Evolutionary conservation across 2,113 vertebrate species (phyloP).

Genomic region (Caranx melampygus): DNA sequence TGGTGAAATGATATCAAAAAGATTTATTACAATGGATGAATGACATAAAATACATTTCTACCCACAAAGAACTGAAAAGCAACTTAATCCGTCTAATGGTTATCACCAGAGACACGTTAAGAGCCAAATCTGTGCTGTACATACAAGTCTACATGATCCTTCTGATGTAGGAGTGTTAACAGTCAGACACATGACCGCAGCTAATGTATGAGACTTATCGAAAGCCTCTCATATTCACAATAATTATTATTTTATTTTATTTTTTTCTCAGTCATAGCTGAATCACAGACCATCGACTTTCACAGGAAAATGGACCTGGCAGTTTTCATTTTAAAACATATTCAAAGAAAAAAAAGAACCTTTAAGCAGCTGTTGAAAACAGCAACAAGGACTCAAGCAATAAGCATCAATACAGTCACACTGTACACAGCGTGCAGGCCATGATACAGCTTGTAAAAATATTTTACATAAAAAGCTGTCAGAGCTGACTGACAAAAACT

Average conservation of each 20-base stretch:
- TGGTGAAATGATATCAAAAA: conserved; percentile 6
- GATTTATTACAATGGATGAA: conserved; percentile 49
- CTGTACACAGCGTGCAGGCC: not conserved
- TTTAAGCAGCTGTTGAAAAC: conserved; percentile 3
- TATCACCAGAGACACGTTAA: conserved; percentile 4
- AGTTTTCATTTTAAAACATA: not conserved
- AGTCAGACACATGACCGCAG: conserved; percentile 12
- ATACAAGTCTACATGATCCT: not conserved
- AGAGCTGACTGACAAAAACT: not conserved
- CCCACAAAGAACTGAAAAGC: conserved; percentile 11
- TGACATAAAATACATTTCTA: conserved; percentile 6
- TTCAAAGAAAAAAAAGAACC: not conserved
- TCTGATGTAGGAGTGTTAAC: conserved; percentile 34
- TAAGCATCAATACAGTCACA: not conserved
- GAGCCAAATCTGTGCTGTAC: not conserved
- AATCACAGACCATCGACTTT: not conserved
- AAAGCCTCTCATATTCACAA: conserved; percentile 3
- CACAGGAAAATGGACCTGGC: not conserved
- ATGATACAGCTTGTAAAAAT: conserved; percentile 22
- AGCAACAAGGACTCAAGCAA: not conserved
- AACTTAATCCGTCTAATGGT: not conserved
- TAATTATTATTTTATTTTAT: not conserved
- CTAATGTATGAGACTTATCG: not conserved
- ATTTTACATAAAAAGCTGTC: conserved; percentile 30
- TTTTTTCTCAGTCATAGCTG: not conserved